Evolutionary conservation across 2,888 invertebrate species (phyloP).

Genomic region (Julus scandinavius): DNA sequence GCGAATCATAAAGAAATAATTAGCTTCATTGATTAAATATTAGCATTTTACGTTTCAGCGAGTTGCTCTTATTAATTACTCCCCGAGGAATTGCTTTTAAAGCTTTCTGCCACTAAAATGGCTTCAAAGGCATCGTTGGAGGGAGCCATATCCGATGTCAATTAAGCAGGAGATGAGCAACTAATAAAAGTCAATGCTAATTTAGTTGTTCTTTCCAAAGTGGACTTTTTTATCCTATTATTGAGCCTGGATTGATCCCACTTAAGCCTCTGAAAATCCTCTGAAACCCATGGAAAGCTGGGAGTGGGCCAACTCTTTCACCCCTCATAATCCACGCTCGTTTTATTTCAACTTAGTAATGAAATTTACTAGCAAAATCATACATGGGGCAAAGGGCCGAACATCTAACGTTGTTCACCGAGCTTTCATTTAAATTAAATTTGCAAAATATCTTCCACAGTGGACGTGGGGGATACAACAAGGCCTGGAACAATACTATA

Average conservation of each 20-base stretch:
- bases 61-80: constrained; percentile 29
- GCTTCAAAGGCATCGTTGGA: not conserved
- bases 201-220: constrained; percentile 42
- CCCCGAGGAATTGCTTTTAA: constrained; percentile 12
- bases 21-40: constrained; percentile 31
- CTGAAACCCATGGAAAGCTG: not conserved
- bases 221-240: constrained; percentile 28
- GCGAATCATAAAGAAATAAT: constrained; percentile 31
- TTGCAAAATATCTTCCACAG: not conserved
- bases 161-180: constrained; percentile 26
- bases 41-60: constrained; percentile 29
- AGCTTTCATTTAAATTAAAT: constrained; percentile 17
- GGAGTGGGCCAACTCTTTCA: constrained; percentile 4
- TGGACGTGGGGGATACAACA: not conserved
- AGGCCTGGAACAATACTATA: not conserved
- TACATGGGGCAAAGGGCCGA: not conserved
- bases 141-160: constrained; percentile 14
- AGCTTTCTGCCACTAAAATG: not conserved
- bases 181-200: constrained; percentile 42
- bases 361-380: constrained; percentile 22
- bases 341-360: not conserved
- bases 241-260: constrained; percentile 3
- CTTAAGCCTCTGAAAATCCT: not conserved
- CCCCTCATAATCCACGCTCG: constrained; percentile 4
- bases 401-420: not conserved